Base-by-base conservation (phyloP, 2,888 invertebrate genomes). In the Idaea aversata region DNA sequence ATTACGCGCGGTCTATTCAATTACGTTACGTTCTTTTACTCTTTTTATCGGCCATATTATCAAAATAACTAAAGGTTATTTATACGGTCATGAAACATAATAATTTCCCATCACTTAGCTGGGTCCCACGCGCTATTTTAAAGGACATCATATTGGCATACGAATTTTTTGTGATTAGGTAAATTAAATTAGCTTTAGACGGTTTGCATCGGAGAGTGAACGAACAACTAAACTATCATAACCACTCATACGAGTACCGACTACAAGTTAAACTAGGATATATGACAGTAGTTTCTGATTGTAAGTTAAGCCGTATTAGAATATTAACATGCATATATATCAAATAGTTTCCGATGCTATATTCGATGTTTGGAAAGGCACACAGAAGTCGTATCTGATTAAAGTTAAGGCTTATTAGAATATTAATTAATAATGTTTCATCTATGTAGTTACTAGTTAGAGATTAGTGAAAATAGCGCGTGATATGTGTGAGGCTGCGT, bases 221-320 rank as follows among this genome's bases (percentile, higher is more conserved):
- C 68, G 66, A 71, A 68, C 69, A 70, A 70, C 69, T 69, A 65
- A 71, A 69, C 64, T 67, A 69, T 69, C 66, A 70, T 70, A 67
- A 71, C 70, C 35, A 63, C 66, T 68, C 68, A 69, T 68, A 70
- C 66, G n/a, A n/a, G n/a, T n/a, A n/a, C n/a, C 65, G 66, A 67
- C 68, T 67, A 71, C 65, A 72, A 72, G 68, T 71, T 67, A 72
- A 71, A 72, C 71, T 71, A 64, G 67, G 68, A 64, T 67, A 67
- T 66, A 70, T 71, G 68, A 73, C 71, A 71, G 63, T 73, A 73
- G 70, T 71, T 71, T 69, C 63, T 61, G 61, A n/a, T n/a, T n/a
- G n/a, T n/a, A n/a, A n/a, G n/a, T n/a, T n/a, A n/a, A n/a, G n/a
- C n/a, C n/a, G n/a, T n/a, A n/a, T n/a, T n/a, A n/a, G n/a, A n/a